Evolutionary conservation across 2,113 vertebrate genomes (phyloP), one percentile per base, ranked within the genome.

Genomic region (Camelus bactrianus): DNA sequence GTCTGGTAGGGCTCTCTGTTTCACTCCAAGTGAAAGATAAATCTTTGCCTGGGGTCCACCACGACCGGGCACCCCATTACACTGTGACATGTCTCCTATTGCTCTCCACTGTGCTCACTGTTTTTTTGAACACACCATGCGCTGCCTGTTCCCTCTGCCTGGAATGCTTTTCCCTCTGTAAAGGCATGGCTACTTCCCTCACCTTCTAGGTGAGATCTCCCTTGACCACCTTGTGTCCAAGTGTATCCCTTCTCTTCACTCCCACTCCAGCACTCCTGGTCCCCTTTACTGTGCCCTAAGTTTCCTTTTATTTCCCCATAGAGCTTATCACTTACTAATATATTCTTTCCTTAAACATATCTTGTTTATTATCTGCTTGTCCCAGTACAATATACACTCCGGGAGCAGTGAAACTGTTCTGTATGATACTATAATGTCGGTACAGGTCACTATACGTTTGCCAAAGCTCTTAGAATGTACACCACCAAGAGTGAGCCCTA

Each of bases 101-200:
- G n/a, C 24, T 42, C 17, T 58, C 60, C 30, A 1, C 15, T 1
- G 8, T 0, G 2, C 62, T 38, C 42, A 0, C 11, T 10, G 42
- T 6, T 42, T 8, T 8, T 73, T 28, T 22, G 16, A 58, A 46
- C 54, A 56, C 2, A 35, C 8, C 12, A 4, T 22, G 1, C 38
- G 3, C 5, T 38, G 20, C 56, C 42, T 38, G 4, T 48, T 38
- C 46, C 35, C 16, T 80, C 80, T 7, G 35, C 50, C 46, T 67
- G 6, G 17, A 42, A 16, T 9, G 6, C 19, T 38, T 20, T 48
- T 58, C 42, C 22, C 42, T 32, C 0, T 7, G 5, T 2, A n/a
- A 92, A 10, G 64, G 22, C 38, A 28, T 0, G 1, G 17, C 46
- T 28, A 60, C n/a, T 50, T 62, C 35, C 17, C 30, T 81, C 24